Percentiles rank a stretch among this genome's conserved stretches.
Evolutionary conservation across 1,140 invertebrate species (phyloP).

Genomic region (Tetramorium alpestre): DNA sequence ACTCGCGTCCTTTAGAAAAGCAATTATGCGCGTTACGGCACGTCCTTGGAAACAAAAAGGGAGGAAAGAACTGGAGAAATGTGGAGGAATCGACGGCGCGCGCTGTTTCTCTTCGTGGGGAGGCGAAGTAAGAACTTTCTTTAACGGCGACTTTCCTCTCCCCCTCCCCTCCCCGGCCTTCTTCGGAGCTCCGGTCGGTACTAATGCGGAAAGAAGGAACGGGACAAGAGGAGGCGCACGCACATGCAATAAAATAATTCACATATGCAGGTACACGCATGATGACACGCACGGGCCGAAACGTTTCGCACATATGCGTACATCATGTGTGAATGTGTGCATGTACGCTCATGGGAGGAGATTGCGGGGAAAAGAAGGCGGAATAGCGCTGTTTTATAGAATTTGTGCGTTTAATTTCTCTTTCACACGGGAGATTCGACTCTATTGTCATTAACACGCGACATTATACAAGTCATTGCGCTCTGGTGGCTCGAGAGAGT

Average conservation of each 20-base stretch:
- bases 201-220: slow-evolving; percentile 43
- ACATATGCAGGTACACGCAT: background rate
- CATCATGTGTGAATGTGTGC: slow-evolving; percentile 6
- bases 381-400: background rate
- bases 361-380: background rate
- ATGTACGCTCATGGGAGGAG: background rate
- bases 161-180: slow-evolving; percentile 13
- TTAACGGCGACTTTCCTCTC: slow-evolving; percentile 29
- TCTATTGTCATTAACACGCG: slow-evolving; percentile 1
- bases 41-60: slow-evolving; percentile 6
- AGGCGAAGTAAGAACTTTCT: slow-evolving; percentile 73
- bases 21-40: slow-evolving; percentile 31
- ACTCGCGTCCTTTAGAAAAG: slow-evolving; percentile 28
- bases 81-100: slow-evolving; percentile 35
- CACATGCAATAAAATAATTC: slow-evolving; percentile 1
- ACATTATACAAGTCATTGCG: slow-evolving; percentile 11
- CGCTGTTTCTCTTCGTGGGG: slow-evolving; percentile 56
- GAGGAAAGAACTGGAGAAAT: background rate
- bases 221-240: slow-evolving; percentile 53
- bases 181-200: slow-evolving; percentile 4
- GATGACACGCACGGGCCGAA: background rate
- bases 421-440: background rate
- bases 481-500: background rate
- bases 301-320: background rate
- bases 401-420: slow-evolving; percentile 24